Evolutionary conservation across 2,113 vertebrate genomes (phyloP).

Genomic region (Miniopterus natalensis): DNA sequence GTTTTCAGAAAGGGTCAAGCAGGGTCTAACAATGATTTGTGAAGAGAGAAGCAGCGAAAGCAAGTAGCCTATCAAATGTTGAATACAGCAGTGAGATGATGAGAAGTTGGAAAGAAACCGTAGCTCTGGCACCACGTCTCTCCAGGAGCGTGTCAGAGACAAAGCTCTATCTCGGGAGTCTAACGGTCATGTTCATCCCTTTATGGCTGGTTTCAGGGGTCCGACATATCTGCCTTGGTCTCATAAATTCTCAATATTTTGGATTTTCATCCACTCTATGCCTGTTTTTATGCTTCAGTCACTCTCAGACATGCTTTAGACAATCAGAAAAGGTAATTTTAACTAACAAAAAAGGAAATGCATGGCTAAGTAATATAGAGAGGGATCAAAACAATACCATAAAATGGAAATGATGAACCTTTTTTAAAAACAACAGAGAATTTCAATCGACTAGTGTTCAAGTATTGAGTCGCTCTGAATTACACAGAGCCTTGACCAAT

Average conservation of each 20-base stretch:
- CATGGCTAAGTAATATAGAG: neutral
- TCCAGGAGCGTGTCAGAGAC: neutral
- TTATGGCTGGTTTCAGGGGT: neutral
- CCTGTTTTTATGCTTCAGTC: neutral
- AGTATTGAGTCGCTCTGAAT: constrained; percentile 75
- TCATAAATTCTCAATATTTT: constrained; percentile 33
- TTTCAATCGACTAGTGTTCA: constrained; percentile 63
- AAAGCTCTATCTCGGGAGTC: neutral
- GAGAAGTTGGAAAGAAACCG: neutral
- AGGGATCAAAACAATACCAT: constrained; percentile 38
- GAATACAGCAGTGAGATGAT: neutral
- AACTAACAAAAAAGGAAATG: constrained; percentile 43
- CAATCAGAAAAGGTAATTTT: constrained; percentile 34
- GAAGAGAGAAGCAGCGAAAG: neutral
- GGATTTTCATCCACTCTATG: neutral
- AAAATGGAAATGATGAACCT: constrained; percentile 65
- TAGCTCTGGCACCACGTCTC: neutral
- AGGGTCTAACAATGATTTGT: neutral
- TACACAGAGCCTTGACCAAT: constrained; percentile 82
- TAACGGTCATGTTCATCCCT: neutral
- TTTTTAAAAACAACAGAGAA: constrained; percentile 67
- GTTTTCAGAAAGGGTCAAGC: constrained; percentile 5
- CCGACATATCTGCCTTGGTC: neutral
- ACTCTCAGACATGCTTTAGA: constrained; percentile 15
- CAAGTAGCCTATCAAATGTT: neutral